Conservation (phyloP, 2,113 vertebrate species). For the Ictalurus furcatus region DNA sequence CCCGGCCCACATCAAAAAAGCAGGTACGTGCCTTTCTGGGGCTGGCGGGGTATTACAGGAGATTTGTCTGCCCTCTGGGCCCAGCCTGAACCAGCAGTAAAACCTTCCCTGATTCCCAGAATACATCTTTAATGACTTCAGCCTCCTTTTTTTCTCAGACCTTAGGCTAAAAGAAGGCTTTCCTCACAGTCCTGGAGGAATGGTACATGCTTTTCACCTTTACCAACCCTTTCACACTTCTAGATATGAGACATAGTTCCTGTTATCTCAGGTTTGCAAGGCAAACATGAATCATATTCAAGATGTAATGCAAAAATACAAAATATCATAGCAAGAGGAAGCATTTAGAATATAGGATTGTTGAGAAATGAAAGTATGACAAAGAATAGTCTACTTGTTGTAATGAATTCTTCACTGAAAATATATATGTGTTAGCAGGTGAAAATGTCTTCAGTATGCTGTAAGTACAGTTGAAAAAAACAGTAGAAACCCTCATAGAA, state of each 20-base stretch:
- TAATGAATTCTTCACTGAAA: not conserved
- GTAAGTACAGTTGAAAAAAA: not conserved
- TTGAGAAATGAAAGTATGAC: not conserved
- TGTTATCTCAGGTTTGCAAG: not conserved
- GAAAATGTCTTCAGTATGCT: not conserved
- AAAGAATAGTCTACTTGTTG: not conserved
- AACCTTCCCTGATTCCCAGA: not conserved
- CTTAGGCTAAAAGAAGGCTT: not conserved
- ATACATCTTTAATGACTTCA: not conserved
- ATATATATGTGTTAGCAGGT: not conserved
- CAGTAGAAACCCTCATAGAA: too few relatives aligned
- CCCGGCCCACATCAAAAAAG: too few relatives aligned
- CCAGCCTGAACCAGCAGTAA: too few relatives aligned
- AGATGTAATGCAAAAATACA: not conserved
- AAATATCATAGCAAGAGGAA: not conserved
- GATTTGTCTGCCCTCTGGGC: too few relatives aligned
- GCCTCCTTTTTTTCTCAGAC: not conserved
- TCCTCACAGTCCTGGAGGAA: not conserved
- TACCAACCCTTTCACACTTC: not conserved
- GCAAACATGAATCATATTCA: not conserved
- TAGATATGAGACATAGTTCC: not conserved
- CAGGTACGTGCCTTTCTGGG: too few relatives aligned
- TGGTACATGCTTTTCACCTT: not conserved
- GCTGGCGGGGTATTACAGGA: too few relatives aligned
- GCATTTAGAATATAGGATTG: not conserved